phyloP scores from a whole-genome alignment of 2,797 vertebrate species.

The Cetoscarus ocellatus region DNA sequence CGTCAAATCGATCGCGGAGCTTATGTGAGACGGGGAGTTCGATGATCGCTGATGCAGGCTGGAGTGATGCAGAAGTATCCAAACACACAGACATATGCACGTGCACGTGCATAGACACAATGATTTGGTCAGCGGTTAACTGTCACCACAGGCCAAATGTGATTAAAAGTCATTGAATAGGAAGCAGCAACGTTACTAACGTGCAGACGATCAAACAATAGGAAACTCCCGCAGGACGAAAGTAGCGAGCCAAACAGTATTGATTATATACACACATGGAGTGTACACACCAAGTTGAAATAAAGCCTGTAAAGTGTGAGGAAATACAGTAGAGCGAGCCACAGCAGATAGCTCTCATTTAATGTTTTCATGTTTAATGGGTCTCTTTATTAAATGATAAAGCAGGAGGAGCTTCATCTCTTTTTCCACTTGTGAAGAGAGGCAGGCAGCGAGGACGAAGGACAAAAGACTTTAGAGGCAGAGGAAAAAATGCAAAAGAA shows the following conservation, averaged over 20 bases:
- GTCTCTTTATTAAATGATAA: conserved; percentile 59
- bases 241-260: conserved; percentile 67
- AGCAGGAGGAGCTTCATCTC: conserved; percentile 50
- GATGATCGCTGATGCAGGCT: conserved; percentile 51
- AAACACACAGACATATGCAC: background rate
- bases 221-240: conserved; percentile 54
- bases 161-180: conserved; percentile 69
- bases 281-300: conserved; percentile 50
- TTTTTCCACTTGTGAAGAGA: conserved; percentile 57
- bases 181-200: conserved; percentile 73
- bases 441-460: conserved; percentile 21
- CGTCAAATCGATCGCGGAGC: conserved; percentile 66
- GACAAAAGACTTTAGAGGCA: conserved; percentile 40
- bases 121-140: conserved; percentile 34
- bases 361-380: conserved; percentile 56
- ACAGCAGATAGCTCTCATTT: conserved; percentile 44
- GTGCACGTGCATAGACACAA: conserved; percentile 6
- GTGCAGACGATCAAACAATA: conserved; percentile 72
- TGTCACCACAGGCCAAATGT: conserved; percentile 57
- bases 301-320: conserved; percentile 22
- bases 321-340: background rate
- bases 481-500: conserved; percentile 52
- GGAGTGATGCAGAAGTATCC: conserved; percentile 52
- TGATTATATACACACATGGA: conserved; percentile 71
- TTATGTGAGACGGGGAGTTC: conserved; percentile 52